A percentile compares a stretch with the other conserved stretches of the same genome.
phyloP scores from a whole-genome alignment of 2,113 vertebrate species.

The Trematocara unimaculatum region DNA sequence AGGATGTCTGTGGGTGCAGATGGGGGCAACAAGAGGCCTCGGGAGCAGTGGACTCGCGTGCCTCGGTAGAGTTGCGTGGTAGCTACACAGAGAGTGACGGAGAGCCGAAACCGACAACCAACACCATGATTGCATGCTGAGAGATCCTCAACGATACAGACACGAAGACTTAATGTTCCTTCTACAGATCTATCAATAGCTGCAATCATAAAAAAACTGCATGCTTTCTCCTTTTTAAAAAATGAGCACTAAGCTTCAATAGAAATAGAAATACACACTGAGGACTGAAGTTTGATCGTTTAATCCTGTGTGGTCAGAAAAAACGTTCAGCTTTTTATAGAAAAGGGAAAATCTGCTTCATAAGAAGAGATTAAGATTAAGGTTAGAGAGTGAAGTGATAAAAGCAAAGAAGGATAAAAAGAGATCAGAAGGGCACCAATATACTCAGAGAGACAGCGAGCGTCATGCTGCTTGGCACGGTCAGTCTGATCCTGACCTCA shows the following conservation, averaged over 20 bases:
- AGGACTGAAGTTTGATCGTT: not conserved
- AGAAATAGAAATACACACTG: not conserved
- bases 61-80: not conserved
- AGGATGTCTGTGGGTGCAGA: not conserved
- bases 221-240: not conserved
- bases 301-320: not conserved
- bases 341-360: not conserved
- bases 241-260: not conserved
- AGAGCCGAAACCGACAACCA: rapidly evolving
- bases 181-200: not conserved
- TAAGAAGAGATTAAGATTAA: not conserved
- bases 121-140: not conserved
- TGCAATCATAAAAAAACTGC: not conserved
- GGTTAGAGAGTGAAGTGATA: not conserved
- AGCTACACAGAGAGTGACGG: not conserved
- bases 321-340: not conserved
- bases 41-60: not conserved
- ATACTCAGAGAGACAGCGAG: not conserved
- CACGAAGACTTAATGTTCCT: not conserved
- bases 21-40: not conserved
- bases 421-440: not conserved
- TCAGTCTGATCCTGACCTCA: slow-evolving; percentile 17
- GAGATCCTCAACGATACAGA: not conserved
- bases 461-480: not conserved
- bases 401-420: not conserved